Conservation (phyloP, 2,113 vertebrate genomes). For the Hippocampus mohnikei region DNA sequence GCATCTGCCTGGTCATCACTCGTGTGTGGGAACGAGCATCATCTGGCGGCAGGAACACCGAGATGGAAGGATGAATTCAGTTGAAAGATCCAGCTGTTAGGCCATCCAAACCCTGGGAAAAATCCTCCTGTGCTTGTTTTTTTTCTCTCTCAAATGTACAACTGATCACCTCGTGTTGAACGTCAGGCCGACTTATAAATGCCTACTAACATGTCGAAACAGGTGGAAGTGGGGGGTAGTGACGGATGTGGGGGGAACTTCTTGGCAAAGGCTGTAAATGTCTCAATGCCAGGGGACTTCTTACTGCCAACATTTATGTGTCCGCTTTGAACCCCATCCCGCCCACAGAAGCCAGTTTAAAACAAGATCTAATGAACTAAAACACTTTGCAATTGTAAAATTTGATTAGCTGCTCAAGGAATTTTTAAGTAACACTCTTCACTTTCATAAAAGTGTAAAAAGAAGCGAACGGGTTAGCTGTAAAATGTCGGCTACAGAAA, state of each 20-base stretch:
- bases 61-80: slow-evolving; percentile 48
- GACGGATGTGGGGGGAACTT: slow-evolving; percentile 13
- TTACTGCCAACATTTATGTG: slow-evolving; percentile 49
- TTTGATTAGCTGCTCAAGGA: not conserved
- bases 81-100: slow-evolving; percentile 78
- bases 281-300: slow-evolving; percentile 43
- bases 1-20: slow-evolving; percentile 74
- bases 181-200: slow-evolving; percentile 58
- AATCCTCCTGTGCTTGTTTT: slow-evolving; percentile 37
- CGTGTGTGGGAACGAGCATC: slow-evolving; percentile 56
- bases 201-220: slow-evolving; percentile 55
- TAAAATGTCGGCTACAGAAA: not conserved
- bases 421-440: not conserved
- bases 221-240: slow-evolving; percentile 50
- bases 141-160: slow-evolving; percentile 43
- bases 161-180: slow-evolving; percentile 46
- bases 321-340: slow-evolving; percentile 31
- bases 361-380: slow-evolving; percentile 23
- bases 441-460: not conserved
- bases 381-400: slow-evolving; percentile 16
- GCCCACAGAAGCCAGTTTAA: not conserved
- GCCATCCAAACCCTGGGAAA: slow-evolving; percentile 77
- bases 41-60: slow-evolving; percentile 31
- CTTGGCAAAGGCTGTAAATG: slow-evolving; percentile 50
- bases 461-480: not conserved